A percentile compares a stretch with the other conserved stretches of the same genome.
Evolutionary conservation across 2,797 vertebrate genomes (phyloP).

Genomic region (Semotilus atromaculatus): DNA sequence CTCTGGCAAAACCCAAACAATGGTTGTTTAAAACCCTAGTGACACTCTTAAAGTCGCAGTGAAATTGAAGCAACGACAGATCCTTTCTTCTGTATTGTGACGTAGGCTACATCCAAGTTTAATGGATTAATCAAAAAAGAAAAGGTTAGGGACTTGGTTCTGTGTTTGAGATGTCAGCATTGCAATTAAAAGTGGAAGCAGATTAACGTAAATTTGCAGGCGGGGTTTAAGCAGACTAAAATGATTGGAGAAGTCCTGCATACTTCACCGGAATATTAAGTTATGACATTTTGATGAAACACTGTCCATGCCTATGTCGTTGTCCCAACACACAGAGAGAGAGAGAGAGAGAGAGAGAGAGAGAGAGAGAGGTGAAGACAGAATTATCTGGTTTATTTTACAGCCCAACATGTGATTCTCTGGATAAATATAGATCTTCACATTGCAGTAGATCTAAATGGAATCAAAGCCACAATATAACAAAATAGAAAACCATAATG

Average conservation of each 20-base stretch:
- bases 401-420: conserved; percentile 9
- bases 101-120: too few species aligned
- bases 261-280: background rate
- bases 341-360: background rate
- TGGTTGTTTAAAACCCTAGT: background rate
- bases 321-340: too few species aligned
- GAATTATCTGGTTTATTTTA: background rate
- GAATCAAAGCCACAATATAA: background rate
- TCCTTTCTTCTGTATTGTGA: background rate
- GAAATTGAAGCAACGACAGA: background rate
- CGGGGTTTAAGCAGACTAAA: background rate
- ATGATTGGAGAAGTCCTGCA: background rate
- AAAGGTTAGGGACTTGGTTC: background rate
- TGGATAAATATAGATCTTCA: conserved; percentile 17
- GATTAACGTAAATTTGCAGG: background rate
- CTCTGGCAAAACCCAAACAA: background rate
- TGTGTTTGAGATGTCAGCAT: background rate
- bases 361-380: too few species aligned
- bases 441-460: background rate
- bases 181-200: background rate
- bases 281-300: too few species aligned
- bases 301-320: too few species aligned
- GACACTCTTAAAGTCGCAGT: background rate
- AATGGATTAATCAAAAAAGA: background rate
- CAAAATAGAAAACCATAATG: background rate